Base-by-base conservation (phyloP, 2,113 vertebrate genomes). In the Oryzias melastigma region DNA sequence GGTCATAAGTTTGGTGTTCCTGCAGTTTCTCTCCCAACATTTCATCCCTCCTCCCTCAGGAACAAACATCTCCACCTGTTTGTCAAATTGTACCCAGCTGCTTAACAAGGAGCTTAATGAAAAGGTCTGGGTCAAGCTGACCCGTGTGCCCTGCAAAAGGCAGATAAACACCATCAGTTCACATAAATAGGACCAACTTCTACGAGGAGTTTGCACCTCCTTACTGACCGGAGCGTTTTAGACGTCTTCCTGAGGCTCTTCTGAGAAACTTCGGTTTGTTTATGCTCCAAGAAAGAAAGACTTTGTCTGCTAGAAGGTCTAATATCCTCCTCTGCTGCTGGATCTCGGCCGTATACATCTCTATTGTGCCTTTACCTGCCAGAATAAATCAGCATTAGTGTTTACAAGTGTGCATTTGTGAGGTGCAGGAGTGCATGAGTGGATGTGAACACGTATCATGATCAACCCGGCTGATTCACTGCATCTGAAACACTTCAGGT, bases 271-370 rank as follows among this genome's bases (percentile, higher is more conserved):
- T 27, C 10, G 16, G 35, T 14, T 79, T 17, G 41, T 42, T 52
- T 22, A 55, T 20, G 57, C 24, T 54, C 57, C 53, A 73, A 50
- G 47, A 64, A 73, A 50, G 47, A 64, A 49, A 72, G 25, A 18
- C 66, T 71, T 73, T 5, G 67, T 73, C 59, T 48, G 52, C 62
- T 20, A 63, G 56, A 60, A 73, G 48, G 17, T 65, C 35, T 59
- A 58, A 73, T 76, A 49, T 63, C 58, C 62, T 75, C 27, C 68
- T 24, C 16, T 29, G 52, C 47, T 71, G 53, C 65, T 67, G 55
- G 43, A 20, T n/a, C 22, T 17, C 0, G 56, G 19, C 58, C 65
- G 44, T 60, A 58, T 60, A 52, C 62, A 40, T 19, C 44, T 44
- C 29, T 25, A 24, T 49, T 29, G 20, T 40, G 20, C 56, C 15